Evolutionary conservation across 2,797 vertebrate species (phyloP).

Genomic region (Lutjanus campechanus): DNA sequence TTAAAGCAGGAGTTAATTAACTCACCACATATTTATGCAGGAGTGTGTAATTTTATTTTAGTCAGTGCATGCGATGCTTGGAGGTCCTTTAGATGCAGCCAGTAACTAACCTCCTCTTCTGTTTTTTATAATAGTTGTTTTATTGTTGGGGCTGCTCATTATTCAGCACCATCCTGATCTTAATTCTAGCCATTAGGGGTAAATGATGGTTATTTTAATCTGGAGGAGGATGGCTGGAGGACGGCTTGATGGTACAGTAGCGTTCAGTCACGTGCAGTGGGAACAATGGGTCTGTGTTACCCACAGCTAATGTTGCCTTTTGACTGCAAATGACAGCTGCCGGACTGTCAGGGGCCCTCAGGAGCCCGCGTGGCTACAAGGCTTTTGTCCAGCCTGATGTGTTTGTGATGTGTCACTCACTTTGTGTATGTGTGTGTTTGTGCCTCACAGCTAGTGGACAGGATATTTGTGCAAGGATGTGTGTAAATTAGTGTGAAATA

Average conservation of each 20-base stretch:
- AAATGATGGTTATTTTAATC: slow-evolving; percentile 62
- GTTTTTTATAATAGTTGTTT: slow-evolving; percentile 3
- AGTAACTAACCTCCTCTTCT: slow-evolving; percentile 2
- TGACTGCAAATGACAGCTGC: slow-evolving; percentile 84
- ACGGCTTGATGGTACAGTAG: slow-evolving; percentile 61
- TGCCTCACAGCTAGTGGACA: slow-evolving; percentile 56
- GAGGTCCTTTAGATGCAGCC: slow-evolving; percentile 4
- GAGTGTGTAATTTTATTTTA: slow-evolving; percentile 31
- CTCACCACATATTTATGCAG: slow-evolving; percentile 61
- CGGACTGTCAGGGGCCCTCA: slow-evolving; percentile 76
- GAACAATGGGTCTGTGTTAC: slow-evolving; percentile 63
- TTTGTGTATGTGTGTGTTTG: slow-evolving; percentile 51
- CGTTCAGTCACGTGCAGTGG: slow-evolving; percentile 69
- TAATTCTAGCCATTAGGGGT: slow-evolving; percentile 30
- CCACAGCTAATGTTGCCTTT: slow-evolving; percentile 81
- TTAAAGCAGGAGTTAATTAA: slow-evolving; percentile 77
- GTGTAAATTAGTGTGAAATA: slow-evolving; percentile 63
- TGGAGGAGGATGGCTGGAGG: slow-evolving; percentile 54
- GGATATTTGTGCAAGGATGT: slow-evolving; percentile 68
- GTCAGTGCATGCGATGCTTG: slow-evolving; percentile 1
- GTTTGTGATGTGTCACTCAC: slow-evolving; percentile 77
- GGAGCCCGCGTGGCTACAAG: slow-evolving; percentile 63
- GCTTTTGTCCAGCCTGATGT: slow-evolving; percentile 64
- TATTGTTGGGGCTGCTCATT: slow-evolving; percentile 35
- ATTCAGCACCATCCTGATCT: slow-evolving; percentile 33